These are phyloP conservation scores for Sphaerodactylus townsendi DNA, from an alignment of 2,113 vertebrate species.

Conservation along the genomic window DNA sequence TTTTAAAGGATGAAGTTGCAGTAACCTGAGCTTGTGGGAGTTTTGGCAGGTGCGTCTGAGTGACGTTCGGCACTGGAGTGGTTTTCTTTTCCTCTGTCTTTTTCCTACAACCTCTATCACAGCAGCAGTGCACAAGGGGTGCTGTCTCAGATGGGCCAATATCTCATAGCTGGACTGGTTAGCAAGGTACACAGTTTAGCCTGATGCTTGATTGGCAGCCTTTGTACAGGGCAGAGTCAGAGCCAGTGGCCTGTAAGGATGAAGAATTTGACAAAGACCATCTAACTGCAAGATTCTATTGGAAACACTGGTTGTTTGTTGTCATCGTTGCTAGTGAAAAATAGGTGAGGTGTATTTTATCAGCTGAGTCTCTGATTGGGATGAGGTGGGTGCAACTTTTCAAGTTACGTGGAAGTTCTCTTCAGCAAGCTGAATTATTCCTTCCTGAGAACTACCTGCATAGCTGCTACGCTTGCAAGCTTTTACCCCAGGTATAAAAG, in stretches of 20 bases:
- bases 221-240: not conserved
- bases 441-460: not conserved
- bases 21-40: conserved; percentile 8
- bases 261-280: not conserved
- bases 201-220: not conserved
- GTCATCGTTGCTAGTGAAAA: not conserved
- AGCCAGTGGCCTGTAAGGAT: not conserved
- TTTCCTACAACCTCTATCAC: not conserved
- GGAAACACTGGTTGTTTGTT: not conserved
- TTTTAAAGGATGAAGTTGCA: not conserved
- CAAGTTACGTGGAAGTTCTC: not conserved
- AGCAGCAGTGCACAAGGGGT: not conserved
- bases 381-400: not conserved
- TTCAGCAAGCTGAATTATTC: not conserved
- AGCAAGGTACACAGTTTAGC: not conserved
- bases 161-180: too few species aligned
- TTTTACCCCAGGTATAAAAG: not conserved
- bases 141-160: not conserved
- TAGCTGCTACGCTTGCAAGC: not conserved
- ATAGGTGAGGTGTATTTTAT: not conserved
- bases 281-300: not conserved
- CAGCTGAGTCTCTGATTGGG: not conserved
- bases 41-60: not conserved
- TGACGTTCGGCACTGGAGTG: not conserved
- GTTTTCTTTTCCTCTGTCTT: not conserved